A percentile compares a stretch with the other conserved stretches of the same genome.
Evolutionary conservation across 2,113 vertebrate genomes (phyloP).

Genomic region (Sorex fumeus): DNA sequence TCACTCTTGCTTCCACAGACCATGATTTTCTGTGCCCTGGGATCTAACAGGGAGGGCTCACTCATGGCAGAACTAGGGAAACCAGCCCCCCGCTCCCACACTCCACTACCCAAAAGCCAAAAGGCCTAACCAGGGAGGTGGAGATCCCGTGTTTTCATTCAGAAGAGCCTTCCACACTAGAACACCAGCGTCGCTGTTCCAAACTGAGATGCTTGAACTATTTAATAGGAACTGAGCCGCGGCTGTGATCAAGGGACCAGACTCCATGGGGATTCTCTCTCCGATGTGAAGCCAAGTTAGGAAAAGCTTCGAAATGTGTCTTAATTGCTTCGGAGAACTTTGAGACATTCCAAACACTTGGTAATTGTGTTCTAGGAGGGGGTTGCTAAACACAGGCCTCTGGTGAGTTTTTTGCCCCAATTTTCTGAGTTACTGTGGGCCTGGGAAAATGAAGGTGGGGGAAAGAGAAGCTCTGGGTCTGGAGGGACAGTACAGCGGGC

Average conservation of each 20-base stretch:
- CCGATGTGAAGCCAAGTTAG: background rate
- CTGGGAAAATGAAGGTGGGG: background rate
- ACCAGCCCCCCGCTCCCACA: background rate
- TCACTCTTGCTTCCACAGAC: background rate
- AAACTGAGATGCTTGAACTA: background rate
- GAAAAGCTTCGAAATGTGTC: background rate
- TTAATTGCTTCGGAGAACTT: constrained; percentile 3
- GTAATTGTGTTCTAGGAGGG: background rate
- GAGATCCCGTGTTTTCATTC: background rate
- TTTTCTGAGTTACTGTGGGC: background rate
- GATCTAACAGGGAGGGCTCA: background rate
- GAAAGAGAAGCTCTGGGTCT: background rate
- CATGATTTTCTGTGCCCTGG: background rate
- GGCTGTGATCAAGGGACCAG: background rate
- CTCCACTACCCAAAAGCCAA: constrained; percentile 17
- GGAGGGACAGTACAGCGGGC: too few relatives aligned
- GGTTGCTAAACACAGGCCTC: background rate
- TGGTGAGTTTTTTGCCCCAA: background rate
- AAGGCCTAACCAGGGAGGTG: background rate
- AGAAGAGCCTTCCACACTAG: background rate
- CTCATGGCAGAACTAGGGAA: background rate
- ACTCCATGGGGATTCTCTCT: constrained; percentile 29
- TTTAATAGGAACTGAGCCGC: constrained; percentile 61
- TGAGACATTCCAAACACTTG: background rate
- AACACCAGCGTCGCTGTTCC: background rate